These are phyloP conservation scores for Tapirus indicus DNA, from an alignment of 2,797 vertebrate species.

Conservation along the genomic window DNA sequence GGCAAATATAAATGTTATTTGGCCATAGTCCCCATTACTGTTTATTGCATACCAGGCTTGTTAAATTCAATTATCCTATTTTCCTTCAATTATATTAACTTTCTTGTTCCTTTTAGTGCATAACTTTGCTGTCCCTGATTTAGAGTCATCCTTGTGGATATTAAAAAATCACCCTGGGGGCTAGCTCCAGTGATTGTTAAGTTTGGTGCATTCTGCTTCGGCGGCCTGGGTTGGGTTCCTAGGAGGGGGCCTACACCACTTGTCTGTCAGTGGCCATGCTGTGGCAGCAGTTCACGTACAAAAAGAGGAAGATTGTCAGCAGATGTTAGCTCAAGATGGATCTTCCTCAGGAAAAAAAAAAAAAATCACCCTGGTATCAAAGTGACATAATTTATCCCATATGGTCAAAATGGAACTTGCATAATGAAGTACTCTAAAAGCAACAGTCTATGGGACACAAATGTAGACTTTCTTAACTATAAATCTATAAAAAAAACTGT, in stretches of 20 bases:
- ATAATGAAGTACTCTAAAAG: neutral
- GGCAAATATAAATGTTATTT: neutral
- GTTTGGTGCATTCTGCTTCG: no score
- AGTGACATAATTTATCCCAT: neutral
- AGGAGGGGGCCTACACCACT: no score
- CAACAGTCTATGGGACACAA: neutral
- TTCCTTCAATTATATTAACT: neutral
- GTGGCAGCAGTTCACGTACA: no score
- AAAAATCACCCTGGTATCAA: neutral
- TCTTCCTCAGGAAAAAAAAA: neutral
- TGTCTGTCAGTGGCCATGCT: no score
- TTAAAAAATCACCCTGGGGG: neutral
- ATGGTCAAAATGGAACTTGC: neutral
- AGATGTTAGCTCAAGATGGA: no score
- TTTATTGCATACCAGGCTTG: neutral
- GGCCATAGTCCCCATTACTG: accelerated
- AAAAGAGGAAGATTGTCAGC: no score
- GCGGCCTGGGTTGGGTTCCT: no score
- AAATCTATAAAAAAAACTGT: neutral
- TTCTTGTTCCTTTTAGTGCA: neutral
- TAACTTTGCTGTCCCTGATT: neutral
- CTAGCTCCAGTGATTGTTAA: no score
- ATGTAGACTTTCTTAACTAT: neutral
- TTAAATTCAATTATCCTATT: neutral
- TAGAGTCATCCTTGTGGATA: neutral